Base-by-base conservation (phyloP, 1,140 invertebrate species). In the Drosophila punjabiensis region DNA sequence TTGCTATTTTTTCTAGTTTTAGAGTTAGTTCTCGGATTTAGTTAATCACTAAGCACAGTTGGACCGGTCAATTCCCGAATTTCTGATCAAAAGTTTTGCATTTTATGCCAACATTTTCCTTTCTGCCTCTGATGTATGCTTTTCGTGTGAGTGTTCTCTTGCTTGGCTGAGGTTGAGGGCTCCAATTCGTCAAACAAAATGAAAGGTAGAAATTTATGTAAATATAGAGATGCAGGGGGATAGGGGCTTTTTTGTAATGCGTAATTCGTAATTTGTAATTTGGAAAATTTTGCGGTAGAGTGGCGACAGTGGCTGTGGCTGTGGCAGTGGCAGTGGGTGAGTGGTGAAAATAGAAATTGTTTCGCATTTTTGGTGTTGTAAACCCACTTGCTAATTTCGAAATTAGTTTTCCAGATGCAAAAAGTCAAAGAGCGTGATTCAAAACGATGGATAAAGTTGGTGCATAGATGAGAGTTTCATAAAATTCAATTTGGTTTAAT, bases 21-120 rank as follows among this genome's bases (percentile, higher is more conserved):
- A 39, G 56, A n/a, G n/a, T 37, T 47, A 41, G 55, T 68, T 37
- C 37, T 37, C 33, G 50, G 28, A 45, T 48, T 64, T 56, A 52
- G 50, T 50, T 24, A 24, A 63, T 47, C 32, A n/a, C 33, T 78
- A 65, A 52, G 45, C 43, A 24, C 24, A 30, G 43, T 69, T 67
- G 35, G 39, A 61, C 61, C 20, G 50, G 35, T 16, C 53, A 76
- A 37, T 75, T 62, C 68, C 68, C 70, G 69, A 86, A 86, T 79
- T 85, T 77, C 30, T 61, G 37, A 64, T 77, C 53, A 79, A 76
- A 66, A 62, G 82, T 82, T 90, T 90, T 91, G 82, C 79, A 92
- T 82, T 91, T 92, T 90, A 92, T 92, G 90, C 90, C 90, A 92
- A 92, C 90, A 92, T 92, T 92, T 92, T 90, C 58, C 53, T 41